These are phyloP conservation scores for Lophotriccus pileatus DNA, from an alignment of 2,797 vertebrate genomes.

Conservation along the genomic window DNA sequence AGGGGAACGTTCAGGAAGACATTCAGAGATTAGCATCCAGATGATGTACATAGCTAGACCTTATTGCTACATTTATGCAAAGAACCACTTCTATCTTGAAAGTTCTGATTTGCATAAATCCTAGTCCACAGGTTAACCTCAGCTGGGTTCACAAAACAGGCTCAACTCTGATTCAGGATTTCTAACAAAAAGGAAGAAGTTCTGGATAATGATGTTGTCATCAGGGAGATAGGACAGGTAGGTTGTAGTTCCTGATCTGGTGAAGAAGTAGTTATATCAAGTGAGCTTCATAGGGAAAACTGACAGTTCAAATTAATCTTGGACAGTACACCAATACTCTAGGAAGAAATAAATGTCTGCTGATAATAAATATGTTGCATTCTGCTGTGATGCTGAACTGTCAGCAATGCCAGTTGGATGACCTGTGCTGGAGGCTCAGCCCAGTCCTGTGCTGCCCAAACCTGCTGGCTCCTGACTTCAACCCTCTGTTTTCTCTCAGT, in stretches of 20 bases:
- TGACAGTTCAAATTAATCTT: background rate
- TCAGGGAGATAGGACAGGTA: background rate
- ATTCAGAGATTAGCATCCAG: background rate
- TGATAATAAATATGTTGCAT: background rate
- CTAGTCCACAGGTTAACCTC: background rate
- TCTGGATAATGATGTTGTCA: background rate
- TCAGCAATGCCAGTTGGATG: background rate
- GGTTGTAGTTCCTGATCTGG: background rate
- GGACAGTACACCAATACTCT: background rate
- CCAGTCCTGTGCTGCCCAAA: accelerated
- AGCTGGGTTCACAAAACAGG: background rate
- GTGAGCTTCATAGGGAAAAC: background rate
- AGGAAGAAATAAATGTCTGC: background rate
- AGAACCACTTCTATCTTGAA: background rate
- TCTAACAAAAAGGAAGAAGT: background rate
- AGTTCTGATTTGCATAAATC: background rate
- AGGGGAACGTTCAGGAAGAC: background rate
- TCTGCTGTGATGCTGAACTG: background rate
- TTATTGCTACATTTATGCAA: background rate
- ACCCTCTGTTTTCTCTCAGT: background rate
- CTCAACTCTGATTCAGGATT: background rate
- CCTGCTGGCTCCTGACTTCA: background rate
- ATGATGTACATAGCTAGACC: background rate
- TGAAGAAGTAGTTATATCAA: background rate
- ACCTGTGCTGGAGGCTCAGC: accelerated